These are phyloP conservation scores for Promerops cafer DNA, from an alignment of 2,113 vertebrate species.

Conservation along the genomic window DNA sequence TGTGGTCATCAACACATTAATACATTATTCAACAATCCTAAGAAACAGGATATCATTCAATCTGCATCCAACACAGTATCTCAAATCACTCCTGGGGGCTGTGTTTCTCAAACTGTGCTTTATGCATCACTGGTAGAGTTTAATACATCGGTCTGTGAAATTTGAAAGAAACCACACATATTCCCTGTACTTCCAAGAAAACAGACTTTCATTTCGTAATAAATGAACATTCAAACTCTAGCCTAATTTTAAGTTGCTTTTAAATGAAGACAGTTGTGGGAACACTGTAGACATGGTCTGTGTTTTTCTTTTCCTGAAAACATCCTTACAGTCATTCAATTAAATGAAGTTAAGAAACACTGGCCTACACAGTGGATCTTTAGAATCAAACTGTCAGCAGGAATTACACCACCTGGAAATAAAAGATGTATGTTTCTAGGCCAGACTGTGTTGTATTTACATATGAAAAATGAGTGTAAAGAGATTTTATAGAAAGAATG, in stretches of 20 bases:
- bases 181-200: not conserved
- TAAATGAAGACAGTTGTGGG: conserved; percentile 39
- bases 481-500: not conserved
- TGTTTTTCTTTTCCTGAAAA: not conserved
- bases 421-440: not conserved
- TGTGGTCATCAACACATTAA: not conserved
- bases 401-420: not conserved
- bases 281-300: not conserved
- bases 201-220: conserved; percentile 16
- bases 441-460: not conserved
- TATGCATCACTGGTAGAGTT: not conserved
- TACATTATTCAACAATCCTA: not conserved
- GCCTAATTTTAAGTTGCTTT: not conserved
- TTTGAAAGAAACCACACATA: conserved; percentile 3
- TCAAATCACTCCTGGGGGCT: not conserved
- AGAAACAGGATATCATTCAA: not conserved
- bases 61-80: not conserved
- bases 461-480: not conserved
- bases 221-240: conserved; percentile 1
- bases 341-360: not conserved
- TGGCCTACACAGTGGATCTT: not conserved
- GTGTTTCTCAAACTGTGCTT: not conserved
- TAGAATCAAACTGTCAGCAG: not conserved
- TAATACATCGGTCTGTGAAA: not conserved
- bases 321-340: not conserved